These are phyloP conservation scores for Adineta ricciae DNA, from an alignment of 2,888 invertebrate species.

Conservation along the genomic window DNA sequence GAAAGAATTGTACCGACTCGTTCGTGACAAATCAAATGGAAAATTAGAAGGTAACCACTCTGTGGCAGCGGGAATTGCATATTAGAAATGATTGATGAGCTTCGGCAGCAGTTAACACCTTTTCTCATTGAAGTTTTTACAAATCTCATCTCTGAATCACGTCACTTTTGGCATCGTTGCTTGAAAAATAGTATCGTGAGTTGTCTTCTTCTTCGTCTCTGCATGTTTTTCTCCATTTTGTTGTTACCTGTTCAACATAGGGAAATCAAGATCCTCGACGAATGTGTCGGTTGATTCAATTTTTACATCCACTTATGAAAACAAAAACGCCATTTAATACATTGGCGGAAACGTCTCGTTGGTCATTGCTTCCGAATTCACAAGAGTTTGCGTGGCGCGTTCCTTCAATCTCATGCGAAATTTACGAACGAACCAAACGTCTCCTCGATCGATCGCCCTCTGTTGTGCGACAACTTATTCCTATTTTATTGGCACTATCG, in stretches of 20 bases:
- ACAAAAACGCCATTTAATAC: not conserved
- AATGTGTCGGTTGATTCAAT: not conserved
- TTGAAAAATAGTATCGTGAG: no score
- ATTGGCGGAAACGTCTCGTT: not conserved
- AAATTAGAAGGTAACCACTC: slow-evolving; percentile 65
- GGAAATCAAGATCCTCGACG: slow-evolving; percentile 14
- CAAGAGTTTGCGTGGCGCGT: no score
- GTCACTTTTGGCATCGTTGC: no score
- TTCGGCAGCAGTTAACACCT: no score
- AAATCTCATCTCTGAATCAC: no score
- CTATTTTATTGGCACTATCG: not conserved
- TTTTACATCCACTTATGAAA: not conserved
- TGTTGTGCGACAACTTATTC: no score
- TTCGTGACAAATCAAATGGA: slow-evolving; percentile 68
- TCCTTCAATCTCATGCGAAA: no score
- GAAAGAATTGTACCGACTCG: slow-evolving; percentile 60
- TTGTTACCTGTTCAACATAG: not conserved
- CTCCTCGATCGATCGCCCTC: no score
- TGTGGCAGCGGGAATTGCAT: slow-evolving; percentile 19
- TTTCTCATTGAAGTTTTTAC: no score
- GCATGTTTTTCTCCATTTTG: no score
- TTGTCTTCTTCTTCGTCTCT: not conserved
- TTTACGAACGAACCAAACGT: no score
- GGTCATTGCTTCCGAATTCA: slow-evolving; percentile 43
- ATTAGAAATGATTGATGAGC: no score